Conservation (phyloP, 2,888 invertebrate species). For the Mesochorus sp. region DNA sequence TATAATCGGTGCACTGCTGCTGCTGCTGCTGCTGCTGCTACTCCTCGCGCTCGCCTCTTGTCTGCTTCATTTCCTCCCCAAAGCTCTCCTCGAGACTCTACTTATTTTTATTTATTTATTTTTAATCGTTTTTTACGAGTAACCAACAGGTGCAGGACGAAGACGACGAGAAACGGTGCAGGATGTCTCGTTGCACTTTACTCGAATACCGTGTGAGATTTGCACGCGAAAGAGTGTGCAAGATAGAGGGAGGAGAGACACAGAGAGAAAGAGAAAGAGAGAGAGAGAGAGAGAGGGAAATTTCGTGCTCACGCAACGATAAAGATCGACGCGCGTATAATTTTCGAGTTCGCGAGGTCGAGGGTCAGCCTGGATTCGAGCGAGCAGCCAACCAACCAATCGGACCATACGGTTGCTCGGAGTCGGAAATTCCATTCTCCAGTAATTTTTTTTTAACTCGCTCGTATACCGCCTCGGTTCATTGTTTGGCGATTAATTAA, state of each 20-base stretch:
- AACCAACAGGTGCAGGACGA: constrained; percentile 52
- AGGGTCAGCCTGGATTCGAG: constrained; percentile 52
- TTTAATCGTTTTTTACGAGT: neutral
- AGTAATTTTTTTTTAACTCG: constrained; percentile 1
- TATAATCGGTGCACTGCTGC: constrained; percentile 57
- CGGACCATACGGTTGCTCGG: neutral
- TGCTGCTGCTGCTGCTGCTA: too few species aligned
- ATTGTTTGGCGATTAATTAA: neutral
- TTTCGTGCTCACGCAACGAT: neutral
- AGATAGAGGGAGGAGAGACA: constrained; percentile 5
- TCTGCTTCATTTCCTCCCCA: constrained; percentile 57
- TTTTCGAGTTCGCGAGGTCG: constrained; percentile 41
- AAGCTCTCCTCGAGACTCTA: constrained; percentile 34
- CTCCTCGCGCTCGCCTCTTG: constrained; percentile 46
- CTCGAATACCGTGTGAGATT: constrained; percentile 18
- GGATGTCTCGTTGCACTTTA: constrained; percentile 38
- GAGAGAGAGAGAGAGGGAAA: neutral
- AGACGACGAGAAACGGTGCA: neutral
- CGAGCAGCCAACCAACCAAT: neutral
- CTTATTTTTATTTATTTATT: constrained; percentile 6
- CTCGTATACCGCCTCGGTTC: neutral
- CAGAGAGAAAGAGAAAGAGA: neutral
- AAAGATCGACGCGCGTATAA: constrained; percentile 3
- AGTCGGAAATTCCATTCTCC: constrained; percentile 11
- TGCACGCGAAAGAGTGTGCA: neutral